Conservation (phyloP, 2,888 invertebrate species). For the Diadegma fenestrale region DNA sequence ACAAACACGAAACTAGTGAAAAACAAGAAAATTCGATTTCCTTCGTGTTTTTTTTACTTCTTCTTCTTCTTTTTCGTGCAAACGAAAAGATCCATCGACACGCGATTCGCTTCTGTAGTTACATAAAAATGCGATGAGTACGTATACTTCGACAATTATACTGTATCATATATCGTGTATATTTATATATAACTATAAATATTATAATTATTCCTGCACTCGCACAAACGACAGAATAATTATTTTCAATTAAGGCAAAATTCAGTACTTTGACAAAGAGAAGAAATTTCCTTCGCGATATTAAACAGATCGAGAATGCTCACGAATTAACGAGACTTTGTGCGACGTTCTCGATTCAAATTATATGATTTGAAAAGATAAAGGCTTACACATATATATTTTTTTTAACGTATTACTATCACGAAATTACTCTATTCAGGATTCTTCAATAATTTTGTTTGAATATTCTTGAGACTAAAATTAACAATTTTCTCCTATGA, state of each 20-base stretch:
- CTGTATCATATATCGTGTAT: slow-evolving; percentile 22
- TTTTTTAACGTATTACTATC: no score
- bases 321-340: not conserved
- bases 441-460: no score
- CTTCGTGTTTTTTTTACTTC: not conserved
- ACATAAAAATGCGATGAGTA: slow-evolving; percentile 66
- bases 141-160: slow-evolving; percentile 63
- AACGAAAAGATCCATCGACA: slow-evolving; percentile 40
- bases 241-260: slow-evolving; percentile 12
- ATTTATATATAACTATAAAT: slow-evolving; percentile 38
- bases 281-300: slow-evolving; percentile 1
- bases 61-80: not conserved
- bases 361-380: slow-evolving; percentile 15
- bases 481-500: no score
- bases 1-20: not conserved
- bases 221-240: slow-evolving; percentile 22
- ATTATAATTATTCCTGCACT: slow-evolving; percentile 48
- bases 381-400: slow-evolving; percentile 9
- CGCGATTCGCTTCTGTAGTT: slow-evolving; percentile 42
- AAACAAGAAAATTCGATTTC: not conserved
- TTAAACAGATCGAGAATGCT: slow-evolving; percentile 12
- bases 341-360: slow-evolving; percentile 17
- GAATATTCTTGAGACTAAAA: no score
- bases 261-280: slow-evolving; percentile 30
- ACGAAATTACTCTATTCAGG: no score